A percentile compares a stretch with the other conserved stretches of the same genome.
phyloP scores from a whole-genome alignment of 2,113 vertebrate species.

The Gallinago undulata region DNA sequence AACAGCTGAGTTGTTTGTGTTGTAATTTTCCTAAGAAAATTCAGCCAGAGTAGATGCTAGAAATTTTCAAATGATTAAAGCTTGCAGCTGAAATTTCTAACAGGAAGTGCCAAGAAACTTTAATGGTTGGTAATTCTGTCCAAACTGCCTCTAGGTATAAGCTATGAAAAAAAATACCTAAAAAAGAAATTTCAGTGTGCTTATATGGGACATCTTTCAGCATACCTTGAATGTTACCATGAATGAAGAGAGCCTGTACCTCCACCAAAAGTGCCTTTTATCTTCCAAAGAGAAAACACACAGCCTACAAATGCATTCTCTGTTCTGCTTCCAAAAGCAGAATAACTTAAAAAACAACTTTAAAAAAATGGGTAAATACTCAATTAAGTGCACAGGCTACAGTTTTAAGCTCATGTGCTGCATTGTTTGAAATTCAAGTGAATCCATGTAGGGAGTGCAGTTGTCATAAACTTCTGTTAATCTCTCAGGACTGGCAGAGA shows the following conservation, averaged over 20 bases:
- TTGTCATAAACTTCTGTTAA: neutral
- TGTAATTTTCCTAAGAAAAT: neutral
- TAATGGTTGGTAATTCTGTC: neutral
- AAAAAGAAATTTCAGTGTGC: neutral
- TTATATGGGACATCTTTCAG: neutral
- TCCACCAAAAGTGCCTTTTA: slow-evolving; percentile 33
- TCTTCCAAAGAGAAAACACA: slow-evolving; percentile 6
- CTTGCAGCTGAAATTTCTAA: neutral
- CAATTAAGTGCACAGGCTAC: neutral
- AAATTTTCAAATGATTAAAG: neutral
- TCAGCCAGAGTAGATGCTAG: neutral
- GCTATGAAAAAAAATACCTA: neutral
- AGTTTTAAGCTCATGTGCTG: neutral
- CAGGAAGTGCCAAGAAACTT: neutral
- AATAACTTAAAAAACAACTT: neutral
- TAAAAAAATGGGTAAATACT: neutral
- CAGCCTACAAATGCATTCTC: neutral
- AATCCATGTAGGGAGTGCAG: neutral
- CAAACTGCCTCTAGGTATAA: neutral
- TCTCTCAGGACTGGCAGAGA: neutral
- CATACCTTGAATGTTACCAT: neutral
- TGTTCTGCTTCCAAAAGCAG: slow-evolving; percentile 29
- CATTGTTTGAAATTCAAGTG: neutral
- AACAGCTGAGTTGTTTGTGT: neutral
- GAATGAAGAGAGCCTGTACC: neutral